Evolutionary conservation across 1,140 invertebrate species (phyloP), one percentile per base, ranked within the genome.

Genomic region (Nylanderia fulva): DNA sequence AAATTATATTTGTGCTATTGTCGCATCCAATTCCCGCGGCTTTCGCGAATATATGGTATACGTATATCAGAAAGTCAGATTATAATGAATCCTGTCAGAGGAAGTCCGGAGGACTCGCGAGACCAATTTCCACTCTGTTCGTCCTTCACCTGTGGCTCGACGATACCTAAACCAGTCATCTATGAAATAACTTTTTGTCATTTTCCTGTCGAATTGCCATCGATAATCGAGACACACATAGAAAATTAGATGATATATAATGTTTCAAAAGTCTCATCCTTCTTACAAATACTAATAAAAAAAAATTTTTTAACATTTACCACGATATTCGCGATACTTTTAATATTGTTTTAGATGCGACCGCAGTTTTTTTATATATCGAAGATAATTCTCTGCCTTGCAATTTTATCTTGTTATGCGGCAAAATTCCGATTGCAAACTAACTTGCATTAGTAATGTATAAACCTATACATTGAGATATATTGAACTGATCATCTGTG

Each of bases 151-250:
- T 60, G 66, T 82, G 33, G 33, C 76, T 80, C 48, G 60, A n/a
- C 27, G 8, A 4, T 33, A 42, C 2, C 64, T 29, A 52, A 9
- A 39, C 1, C 42, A 6, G 6, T 58, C 13, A 8, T 82, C 24
- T 82, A 24, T 58, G 66, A 82, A 82, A 71, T 71, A 71, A 82
- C 52, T 82, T 82, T 82, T 82, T 71, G 36, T 42, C 36, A 58
- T 71, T 80, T 39, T 42, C 36, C 18, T 58, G 36, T 21, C 42
- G n/a, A 18, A 77, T 24, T 64, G 75, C 42, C 8, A 15, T 5
- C 13, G 13, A 52, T 64, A 52, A 52, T 18, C 13, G n/a, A 52
- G 18, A 18, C 33, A 56, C 15, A 13, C 27, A 9, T 69, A 29
- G 42, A 69, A 33, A 13, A 69, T 52, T 52, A 29, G 27, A 9